phyloP scores from a whole-genome alignment of 2,888 invertebrate species.

The Sepiola atlantica region DNA sequence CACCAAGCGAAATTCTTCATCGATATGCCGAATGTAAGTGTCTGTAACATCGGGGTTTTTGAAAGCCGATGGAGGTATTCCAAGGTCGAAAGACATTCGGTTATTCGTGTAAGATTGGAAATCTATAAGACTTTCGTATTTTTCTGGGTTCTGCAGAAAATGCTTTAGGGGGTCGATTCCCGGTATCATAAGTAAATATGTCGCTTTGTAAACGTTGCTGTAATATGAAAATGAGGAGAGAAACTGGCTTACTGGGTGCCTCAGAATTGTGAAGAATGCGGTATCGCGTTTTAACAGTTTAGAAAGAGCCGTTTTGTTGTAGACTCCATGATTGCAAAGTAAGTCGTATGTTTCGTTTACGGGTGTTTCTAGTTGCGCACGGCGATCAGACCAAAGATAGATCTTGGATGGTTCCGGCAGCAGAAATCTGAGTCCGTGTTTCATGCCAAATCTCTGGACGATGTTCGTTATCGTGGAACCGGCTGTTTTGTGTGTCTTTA shows the following conservation, averaged over 20 bases:
- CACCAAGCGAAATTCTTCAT: constrained; percentile 63
- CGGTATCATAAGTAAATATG: background rate
- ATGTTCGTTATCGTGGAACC: constrained; percentile 66
- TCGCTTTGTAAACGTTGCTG: background rate
- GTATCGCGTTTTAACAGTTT: constrained; percentile 49
- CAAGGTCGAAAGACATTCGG: constrained; percentile 64
- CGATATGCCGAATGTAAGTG: constrained; percentile 57
- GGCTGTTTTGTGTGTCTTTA: constrained; percentile 67
- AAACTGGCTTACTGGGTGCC: constrained; percentile 58
- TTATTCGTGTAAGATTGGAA: constrained; percentile 58
- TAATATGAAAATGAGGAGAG: constrained; percentile 60
- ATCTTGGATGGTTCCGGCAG: constrained; percentile 58
- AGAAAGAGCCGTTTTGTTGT: constrained; percentile 53
- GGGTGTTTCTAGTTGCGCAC: background rate
- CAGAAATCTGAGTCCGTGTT: constrained; percentile 58
- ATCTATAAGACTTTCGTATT: background rate
- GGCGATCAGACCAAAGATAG: background rate
- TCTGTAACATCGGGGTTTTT: constrained; percentile 49
- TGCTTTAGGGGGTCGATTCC: background rate
- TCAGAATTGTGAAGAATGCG: constrained; percentile 58
- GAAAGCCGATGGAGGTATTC: constrained; percentile 53
- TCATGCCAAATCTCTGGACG: constrained; percentile 60
- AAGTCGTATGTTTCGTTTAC: background rate
- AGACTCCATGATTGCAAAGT: constrained; percentile 64
- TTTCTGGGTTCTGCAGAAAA: background rate